phyloP scores from a whole-genome alignment of 2,113 vertebrate genomes.

The Glaucidium brasilianum region DNA sequence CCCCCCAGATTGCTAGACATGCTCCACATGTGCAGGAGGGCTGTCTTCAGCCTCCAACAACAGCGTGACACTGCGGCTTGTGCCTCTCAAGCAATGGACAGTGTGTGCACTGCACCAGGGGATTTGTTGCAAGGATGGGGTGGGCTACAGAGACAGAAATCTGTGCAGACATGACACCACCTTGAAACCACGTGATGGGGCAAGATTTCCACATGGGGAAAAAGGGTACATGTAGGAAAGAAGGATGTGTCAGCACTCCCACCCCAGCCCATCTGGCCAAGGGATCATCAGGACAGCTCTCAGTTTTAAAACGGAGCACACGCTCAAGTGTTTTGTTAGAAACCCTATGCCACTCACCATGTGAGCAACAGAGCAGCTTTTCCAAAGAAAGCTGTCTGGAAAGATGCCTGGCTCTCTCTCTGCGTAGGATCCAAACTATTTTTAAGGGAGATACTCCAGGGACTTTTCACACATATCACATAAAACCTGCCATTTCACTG shows the following conservation, averaged over 20 bases:
- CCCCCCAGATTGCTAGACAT: neutral
- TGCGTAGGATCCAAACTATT: neutral
- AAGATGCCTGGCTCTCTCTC: neutral
- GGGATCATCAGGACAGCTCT: neutral
- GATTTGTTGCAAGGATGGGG: neutral
- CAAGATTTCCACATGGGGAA: neutral
- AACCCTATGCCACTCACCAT: neutral
- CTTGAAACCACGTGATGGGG: accelerated
- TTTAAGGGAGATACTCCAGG: neutral
- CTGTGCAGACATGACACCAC: neutral
- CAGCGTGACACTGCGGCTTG: neutral
- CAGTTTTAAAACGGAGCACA: neutral
- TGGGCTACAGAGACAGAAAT: neutral
- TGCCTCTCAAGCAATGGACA: neutral
- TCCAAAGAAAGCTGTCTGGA: neutral
- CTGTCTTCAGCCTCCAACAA: neutral
- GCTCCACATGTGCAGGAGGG: neutral
- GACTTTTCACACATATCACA: neutral
- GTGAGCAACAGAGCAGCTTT: neutral
- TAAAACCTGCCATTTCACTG: neutral
- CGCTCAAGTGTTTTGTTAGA: neutral
- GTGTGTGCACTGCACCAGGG: neutral
- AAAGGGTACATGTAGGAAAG: neutral
- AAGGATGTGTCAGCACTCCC: neutral
- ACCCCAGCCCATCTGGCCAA: neutral